These are phyloP conservation scores for Palythoa heliodiscus DNA, from an alignment of 92 coral and sea anemone species.

Conservation along the genomic window DNA sequence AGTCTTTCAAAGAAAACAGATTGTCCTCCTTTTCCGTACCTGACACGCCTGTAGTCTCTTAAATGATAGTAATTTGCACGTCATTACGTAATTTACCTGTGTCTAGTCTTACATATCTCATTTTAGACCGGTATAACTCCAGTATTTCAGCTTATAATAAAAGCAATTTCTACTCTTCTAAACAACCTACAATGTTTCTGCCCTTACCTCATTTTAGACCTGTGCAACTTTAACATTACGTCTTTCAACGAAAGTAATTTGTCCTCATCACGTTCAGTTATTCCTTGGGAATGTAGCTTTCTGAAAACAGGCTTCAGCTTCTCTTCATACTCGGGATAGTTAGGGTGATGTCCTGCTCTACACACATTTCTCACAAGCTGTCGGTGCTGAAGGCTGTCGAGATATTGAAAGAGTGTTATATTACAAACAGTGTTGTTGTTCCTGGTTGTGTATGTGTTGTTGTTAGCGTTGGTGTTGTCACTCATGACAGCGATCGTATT, in stretches of 20 bases:
- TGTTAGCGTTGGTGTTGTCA: neutral
- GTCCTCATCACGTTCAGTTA: constrained; percentile 93
- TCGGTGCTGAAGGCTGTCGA: constrained; percentile 86
- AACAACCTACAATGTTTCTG: too few relatives aligned
- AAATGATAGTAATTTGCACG: neutral
- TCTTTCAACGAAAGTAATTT: constrained; percentile 80
- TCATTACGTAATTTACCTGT: neutral
- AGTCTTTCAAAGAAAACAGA: too few relatives aligned
- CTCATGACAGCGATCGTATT: too few relatives aligned
- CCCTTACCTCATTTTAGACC: constrained; percentile 73
- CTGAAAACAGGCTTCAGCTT: constrained; percentile 78
- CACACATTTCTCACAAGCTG: constrained; percentile 88
- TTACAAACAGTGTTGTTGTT: neutral
- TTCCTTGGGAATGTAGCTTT: constrained; percentile 93
- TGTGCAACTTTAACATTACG: constrained; percentile 82
- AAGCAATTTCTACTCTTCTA: too few relatives aligned
- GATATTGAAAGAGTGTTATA: neutral
- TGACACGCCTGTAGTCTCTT: too few relatives aligned
- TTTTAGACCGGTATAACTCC: constrained; percentile 70
- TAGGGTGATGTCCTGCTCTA: constrained; percentile 86
- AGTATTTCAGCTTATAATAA: constrained; percentile 41
- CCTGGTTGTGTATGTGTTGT: neutral
- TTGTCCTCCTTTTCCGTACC: too few relatives aligned
- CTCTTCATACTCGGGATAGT: constrained; percentile 81
- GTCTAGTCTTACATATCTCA: constrained; percentile 49